A percentile compares a stretch with the other conserved stretches of the same genome.
Conservation (phyloP, 2,797 vertebrate species). For the Bovichtus diacanthus region DNA sequence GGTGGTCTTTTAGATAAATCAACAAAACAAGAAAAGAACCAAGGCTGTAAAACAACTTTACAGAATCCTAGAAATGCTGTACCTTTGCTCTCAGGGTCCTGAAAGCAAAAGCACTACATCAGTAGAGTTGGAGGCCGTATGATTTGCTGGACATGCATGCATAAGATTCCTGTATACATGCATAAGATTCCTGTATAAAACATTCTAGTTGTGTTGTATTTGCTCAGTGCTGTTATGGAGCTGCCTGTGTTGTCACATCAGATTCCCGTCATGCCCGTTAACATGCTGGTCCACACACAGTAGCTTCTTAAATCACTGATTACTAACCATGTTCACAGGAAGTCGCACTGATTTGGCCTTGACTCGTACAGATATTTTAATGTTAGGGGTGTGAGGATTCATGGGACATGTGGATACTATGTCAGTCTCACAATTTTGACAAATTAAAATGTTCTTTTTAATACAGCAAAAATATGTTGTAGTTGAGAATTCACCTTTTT, state of each 20-base stretch:
- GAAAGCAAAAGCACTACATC: not conserved
- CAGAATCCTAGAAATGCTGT: not conserved
- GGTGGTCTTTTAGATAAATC: not conserved
- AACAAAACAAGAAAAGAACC: conserved; percentile 25
- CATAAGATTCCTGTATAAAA: conserved; percentile 43
- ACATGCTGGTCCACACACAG: not conserved
- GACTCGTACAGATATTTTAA: not conserved
- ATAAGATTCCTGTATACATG: conserved; percentile 41
- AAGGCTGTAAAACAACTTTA: conserved; percentile 39
- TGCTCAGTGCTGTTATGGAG: conserved; percentile 5
- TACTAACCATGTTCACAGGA: conserved; percentile 47
- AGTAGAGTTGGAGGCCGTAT: not conserved
- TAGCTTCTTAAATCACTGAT: conserved; percentile 30
- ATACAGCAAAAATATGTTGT: not conserved
- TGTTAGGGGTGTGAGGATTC: not conserved
- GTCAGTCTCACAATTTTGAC: not conserved
- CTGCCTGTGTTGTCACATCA: not conserved
- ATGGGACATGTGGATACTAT: not conserved
- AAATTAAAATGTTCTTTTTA: not conserved
- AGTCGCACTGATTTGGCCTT: not conserved
- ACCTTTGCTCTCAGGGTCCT: not conserved
- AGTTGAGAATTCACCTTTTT: not conserved
- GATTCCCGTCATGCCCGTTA: conserved; percentile 25
- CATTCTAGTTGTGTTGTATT: conserved; percentile 13
- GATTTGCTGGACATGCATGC: not conserved